phyloP scores from a whole-genome alignment of 1,140 invertebrate genomes.

The Mizuhopecten yessoensis region DNA sequence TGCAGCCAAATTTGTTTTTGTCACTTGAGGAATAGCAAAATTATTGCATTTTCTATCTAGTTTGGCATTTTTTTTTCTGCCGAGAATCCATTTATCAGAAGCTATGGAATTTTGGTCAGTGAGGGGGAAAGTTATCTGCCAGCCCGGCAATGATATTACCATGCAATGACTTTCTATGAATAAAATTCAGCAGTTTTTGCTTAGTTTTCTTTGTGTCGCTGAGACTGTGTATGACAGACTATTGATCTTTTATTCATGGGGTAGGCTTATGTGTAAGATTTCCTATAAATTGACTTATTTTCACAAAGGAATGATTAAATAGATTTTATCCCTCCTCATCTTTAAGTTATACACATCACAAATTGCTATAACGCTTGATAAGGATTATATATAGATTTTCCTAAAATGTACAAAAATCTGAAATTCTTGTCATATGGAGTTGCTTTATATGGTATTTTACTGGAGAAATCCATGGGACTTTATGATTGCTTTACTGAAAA shows the following conservation, averaged over 20 bases:
- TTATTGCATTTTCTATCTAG: conserved; percentile 25
- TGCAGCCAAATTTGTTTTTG: conserved; percentile 1
- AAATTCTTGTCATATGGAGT: too few relatives aligned
- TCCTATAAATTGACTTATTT: neutral
- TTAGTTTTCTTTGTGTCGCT: neutral
- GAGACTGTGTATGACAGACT: neutral
- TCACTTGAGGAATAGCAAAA: neutral
- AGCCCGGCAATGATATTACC: conserved; percentile 4
- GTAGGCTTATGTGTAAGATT: neutral
- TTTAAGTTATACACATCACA: neutral
- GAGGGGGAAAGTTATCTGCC: conserved; percentile 15
- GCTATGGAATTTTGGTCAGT: neutral
- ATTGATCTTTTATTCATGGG: neutral
- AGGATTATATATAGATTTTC: too few relatives aligned
- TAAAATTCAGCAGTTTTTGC: neutral
- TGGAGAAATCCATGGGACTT: too few relatives aligned
- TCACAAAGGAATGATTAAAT: neutral
- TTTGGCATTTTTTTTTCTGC: neutral
- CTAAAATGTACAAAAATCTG: too few relatives aligned
- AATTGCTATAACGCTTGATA: neutral
- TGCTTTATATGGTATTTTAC: too few relatives aligned
- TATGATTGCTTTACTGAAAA: too few relatives aligned
- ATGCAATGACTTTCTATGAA: conserved; percentile 5
- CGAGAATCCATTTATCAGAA: neutral
- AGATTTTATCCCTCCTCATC: neutral